Conservation (phyloP, 2,888 invertebrate genomes). For the Drosophila paranaensis region DNA sequence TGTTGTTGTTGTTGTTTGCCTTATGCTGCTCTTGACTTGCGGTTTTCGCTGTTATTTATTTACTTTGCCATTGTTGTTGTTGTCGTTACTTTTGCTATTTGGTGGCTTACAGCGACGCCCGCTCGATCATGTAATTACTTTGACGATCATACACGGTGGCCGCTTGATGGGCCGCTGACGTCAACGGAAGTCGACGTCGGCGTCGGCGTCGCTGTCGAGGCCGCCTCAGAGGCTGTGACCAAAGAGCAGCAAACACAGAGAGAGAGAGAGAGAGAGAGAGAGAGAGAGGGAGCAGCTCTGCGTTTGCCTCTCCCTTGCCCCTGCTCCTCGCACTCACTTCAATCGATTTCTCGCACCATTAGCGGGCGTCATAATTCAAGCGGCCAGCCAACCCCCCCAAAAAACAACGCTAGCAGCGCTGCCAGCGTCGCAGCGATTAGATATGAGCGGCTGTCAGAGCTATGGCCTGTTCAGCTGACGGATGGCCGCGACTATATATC, state of each 20-base stretch:
- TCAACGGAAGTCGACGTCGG: slow-evolving; percentile 69
- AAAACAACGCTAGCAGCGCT: slow-evolving; percentile 15
- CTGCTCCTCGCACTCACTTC: slow-evolving; percentile 10
- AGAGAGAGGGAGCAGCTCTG: background rate
- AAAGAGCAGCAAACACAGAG: background rate
- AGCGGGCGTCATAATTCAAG: slow-evolving; percentile 66
- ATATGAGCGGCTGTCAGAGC: slow-evolving; percentile 54
- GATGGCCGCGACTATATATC: slow-evolving; percentile 46
- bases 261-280: background rate
- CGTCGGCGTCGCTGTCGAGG: slow-evolving; percentile 17
- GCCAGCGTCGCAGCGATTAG: slow-evolving; percentile 43
- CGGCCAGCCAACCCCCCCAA: slow-evolving; percentile 36
- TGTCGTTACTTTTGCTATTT: slow-evolving; percentile 22
- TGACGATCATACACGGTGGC: slow-evolving; percentile 68
- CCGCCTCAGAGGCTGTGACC: slow-evolving; percentile 25
- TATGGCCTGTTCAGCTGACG: slow-evolving; percentile 53
- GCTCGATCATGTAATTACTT: slow-evolving; percentile 72
- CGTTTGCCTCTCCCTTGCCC: background rate
- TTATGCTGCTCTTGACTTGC: slow-evolving; percentile 56
- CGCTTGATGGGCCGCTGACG: slow-evolving; percentile 66
- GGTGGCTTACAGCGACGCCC: slow-evolving; percentile 45
- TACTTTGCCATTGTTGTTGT: slow-evolving; percentile 21
- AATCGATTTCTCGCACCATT: slow-evolving; percentile 74
- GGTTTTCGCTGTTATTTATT: slow-evolving; percentile 41
- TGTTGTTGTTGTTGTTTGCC: slow-evolving; percentile 40